Evolutionary conservation across 2,888 invertebrate species (phyloP).

Genomic region (Xanthorhoe spadicearia): DNA sequence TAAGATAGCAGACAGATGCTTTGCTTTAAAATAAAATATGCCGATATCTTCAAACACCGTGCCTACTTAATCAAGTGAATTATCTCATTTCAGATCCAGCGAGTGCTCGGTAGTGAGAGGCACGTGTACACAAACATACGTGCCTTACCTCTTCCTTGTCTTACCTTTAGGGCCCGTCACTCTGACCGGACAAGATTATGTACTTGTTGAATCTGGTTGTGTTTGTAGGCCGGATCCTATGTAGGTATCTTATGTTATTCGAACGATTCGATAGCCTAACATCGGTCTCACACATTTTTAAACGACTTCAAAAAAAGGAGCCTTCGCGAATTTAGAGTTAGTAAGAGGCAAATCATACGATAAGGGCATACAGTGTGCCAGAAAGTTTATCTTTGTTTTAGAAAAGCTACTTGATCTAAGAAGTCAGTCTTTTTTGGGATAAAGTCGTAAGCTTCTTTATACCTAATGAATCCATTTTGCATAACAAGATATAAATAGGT

Average conservation of each 20-base stretch:
- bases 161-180: constrained; percentile 96
- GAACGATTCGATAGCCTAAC: not conserved
- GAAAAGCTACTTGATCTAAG: too few species aligned
- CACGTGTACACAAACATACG: constrained; percentile 95
- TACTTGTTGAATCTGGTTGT: constrained; percentile 97
- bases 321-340: too few species aligned
- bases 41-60: not conserved
- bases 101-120: constrained; percentile 96
- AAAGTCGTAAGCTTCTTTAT: too few species aligned
- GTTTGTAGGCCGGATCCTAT: constrained; percentile 88
- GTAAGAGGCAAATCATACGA: too few species aligned
- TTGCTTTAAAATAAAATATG: not conserved
- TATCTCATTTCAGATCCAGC: constrained; percentile 87
- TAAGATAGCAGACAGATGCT: too few species aligned
- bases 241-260: constrained; percentile 13
- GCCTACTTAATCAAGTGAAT: not conserved
- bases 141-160: constrained; percentile 95
- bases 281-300: not conserved
- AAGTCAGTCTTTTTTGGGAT: too few species aligned
- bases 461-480: too few species aligned
- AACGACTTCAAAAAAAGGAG: too few species aligned
- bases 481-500: too few species aligned
- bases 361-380: too few species aligned
- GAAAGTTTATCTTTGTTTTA: too few species aligned
- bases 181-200: constrained; percentile 96